phyloP scores from a whole-genome alignment of 2,797 vertebrate species.

The Sebastolobus alascanus region DNA sequence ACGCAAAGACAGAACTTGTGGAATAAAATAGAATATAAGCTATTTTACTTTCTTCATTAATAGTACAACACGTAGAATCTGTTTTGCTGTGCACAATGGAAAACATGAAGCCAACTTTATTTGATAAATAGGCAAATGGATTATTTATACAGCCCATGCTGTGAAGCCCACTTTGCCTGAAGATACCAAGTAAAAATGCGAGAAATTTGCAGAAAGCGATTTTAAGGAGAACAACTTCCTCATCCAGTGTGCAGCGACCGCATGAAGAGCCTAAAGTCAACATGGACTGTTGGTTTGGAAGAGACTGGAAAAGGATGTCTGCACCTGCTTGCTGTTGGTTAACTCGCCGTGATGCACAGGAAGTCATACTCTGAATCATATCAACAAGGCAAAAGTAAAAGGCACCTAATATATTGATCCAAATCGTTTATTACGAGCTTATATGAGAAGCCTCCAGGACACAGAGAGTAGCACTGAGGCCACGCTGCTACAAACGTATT shows the following conservation, averaged over 20 bases:
- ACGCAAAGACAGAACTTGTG: background rate
- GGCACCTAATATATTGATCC: background rate
- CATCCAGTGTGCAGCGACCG: slow-evolving; percentile 13
- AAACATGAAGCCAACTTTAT: background rate
- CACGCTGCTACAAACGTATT: background rate
- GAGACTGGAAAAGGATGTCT: slow-evolving; percentile 33
- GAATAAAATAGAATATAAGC: background rate
- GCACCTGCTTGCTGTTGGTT: slow-evolving; percentile 55
- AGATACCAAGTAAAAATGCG: slow-evolving; percentile 41
- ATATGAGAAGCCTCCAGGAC: background rate
- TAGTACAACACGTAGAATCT: background rate
- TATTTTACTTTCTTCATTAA: background rate
- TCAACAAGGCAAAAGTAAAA: slow-evolving; percentile 7
- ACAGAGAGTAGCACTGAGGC: background rate
- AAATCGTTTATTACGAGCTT: background rate
- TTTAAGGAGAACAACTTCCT: slow-evolving; percentile 55
- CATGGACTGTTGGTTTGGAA: slow-evolving; percentile 21
- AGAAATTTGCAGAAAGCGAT: slow-evolving; percentile 35
- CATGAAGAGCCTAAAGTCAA: slow-evolving; percentile 18
- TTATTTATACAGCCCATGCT: slow-evolving; percentile 14
- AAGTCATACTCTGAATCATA: background rate
- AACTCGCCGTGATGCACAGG: slow-evolving; percentile 18
- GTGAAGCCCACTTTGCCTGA: slow-evolving; percentile 35
- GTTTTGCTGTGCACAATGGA: background rate
- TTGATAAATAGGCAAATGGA: background rate